Conservation (phyloP, 92 coral and sea anemone species). For the Epizoanthus scotinus region DNA sequence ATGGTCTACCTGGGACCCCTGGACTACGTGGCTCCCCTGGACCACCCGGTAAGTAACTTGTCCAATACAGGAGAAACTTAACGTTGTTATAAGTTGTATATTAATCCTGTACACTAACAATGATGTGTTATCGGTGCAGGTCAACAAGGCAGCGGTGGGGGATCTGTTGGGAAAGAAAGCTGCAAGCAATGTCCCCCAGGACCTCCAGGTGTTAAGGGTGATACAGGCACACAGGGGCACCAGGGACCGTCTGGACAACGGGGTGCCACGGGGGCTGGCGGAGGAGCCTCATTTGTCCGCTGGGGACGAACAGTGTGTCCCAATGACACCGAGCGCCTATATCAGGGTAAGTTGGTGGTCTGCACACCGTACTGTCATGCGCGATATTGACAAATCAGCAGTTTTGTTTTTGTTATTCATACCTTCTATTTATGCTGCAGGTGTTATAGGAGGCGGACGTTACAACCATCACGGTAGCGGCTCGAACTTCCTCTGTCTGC, state of each 20-base stretch:
- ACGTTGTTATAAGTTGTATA: no score
- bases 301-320: constrained; percentile 22
- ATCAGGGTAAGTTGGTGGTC: neutral
- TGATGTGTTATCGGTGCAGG: neutral
- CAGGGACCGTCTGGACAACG: constrained; percentile 12
- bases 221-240: constrained; percentile 9
- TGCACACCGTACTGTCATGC: no score
- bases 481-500: constrained; percentile 40
- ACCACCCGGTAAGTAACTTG: constrained; percentile 12
- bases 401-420: no score
- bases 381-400: no score
- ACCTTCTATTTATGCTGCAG: neutral
- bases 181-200: constrained; percentile 32
- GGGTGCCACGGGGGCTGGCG: constrained; percentile 10
- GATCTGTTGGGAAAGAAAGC: neutral
- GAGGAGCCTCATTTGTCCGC: constrained; percentile 30
- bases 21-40: constrained; percentile 20
- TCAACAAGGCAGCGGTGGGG: neutral
- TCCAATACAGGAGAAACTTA: neutral
- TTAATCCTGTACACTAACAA: neutral
- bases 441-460: constrained; percentile 9
- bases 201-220: constrained; percentile 9
- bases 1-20: constrained; percentile 5
- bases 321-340: constrained; percentile 13
- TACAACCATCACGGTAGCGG: constrained; percentile 40